Conservation (phyloP, 2,797 vertebrate genomes). For the Choloepus didactylus region DNA sequence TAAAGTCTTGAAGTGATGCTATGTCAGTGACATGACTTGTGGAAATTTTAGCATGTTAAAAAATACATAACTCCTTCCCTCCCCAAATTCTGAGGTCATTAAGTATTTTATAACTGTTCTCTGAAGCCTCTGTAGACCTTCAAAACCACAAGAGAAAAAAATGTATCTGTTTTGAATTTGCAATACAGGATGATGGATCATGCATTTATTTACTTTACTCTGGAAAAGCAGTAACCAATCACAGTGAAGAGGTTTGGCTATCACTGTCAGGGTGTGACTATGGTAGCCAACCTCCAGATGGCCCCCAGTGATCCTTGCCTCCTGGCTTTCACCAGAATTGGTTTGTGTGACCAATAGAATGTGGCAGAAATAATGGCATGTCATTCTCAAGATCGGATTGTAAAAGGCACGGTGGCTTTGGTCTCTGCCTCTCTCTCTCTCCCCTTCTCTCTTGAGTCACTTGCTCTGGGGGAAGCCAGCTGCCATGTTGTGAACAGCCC, state of each 20-base stretch:
- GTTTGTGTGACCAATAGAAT: neutral
- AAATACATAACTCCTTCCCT: neutral
- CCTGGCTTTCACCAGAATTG: neutral
- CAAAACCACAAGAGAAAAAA: neutral
- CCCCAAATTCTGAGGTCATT: neutral
- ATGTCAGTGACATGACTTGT: neutral
- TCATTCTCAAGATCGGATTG: neutral
- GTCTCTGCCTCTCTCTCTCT: neutral
- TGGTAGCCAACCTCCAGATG: neutral
- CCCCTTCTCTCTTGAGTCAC: neutral
- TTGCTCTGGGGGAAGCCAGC: neutral
- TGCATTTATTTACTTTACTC: neutral
- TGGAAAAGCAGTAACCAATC: neutral
- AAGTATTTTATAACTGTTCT: neutral
- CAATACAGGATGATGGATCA: neutral
- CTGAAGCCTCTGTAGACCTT: constrained; percentile 18
- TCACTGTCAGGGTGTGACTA: neutral
- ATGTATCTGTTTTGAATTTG: neutral
- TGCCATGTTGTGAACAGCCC: neutral
- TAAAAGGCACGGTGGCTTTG: neutral
- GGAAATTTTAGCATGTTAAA: neutral
- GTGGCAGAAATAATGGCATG: neutral
- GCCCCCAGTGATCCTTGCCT: neutral
- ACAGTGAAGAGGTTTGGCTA: neutral
- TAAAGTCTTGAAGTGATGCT: neutral